Base-by-base conservation (phyloP, 2,113 vertebrate genomes). In the Eubucco bourcierii region DNA sequence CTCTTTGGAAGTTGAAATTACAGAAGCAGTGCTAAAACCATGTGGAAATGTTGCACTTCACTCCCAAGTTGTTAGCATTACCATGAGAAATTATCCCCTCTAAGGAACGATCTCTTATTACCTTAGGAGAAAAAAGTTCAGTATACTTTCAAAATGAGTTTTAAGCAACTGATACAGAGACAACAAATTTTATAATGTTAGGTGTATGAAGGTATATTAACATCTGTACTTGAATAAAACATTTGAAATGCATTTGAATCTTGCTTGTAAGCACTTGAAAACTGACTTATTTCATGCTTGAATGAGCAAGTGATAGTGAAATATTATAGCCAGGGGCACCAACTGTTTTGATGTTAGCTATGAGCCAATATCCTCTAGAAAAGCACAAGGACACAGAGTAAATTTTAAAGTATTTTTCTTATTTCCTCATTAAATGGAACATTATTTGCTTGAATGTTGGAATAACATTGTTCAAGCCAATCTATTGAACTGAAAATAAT, bases 241-340 rank as follows among this genome's bases (percentile, higher is more conserved):
- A 11, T 85, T 88, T 94, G 73, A 59, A 94, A 90, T 12, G 74
- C 95, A 91, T 89, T 96, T 84, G 80, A 80, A 91, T 92, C 65
- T 39, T 94, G 39, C 96, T 95, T 96, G 91, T 96, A 90, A 92
- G 94, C 80, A 94, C 95, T 96, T 96, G 96, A 96, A 95, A 94
- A 94, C 44, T 68, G 72, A 91, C 94, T 96, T 95, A 94, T 96
- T 94, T 94, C 91, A 87, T 88, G 87, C 70, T 95, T 0, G 1
- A 93, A 50, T 2, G 13, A 94, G 76, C 95, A 96, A 93, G 94
- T 96, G 95, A 95, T 84, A 86, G 87, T 78, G 76, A 95, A 93
- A 29, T 83, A 84, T 95, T 96, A 61, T 96, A 93, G 95, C 95
- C 96, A 91, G 93, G 61, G 94, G 94, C 95, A 83, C 76, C 47